Conservation (phyloP, 2,797 vertebrate species). For the Bryconaethiops microstoma region DNA sequence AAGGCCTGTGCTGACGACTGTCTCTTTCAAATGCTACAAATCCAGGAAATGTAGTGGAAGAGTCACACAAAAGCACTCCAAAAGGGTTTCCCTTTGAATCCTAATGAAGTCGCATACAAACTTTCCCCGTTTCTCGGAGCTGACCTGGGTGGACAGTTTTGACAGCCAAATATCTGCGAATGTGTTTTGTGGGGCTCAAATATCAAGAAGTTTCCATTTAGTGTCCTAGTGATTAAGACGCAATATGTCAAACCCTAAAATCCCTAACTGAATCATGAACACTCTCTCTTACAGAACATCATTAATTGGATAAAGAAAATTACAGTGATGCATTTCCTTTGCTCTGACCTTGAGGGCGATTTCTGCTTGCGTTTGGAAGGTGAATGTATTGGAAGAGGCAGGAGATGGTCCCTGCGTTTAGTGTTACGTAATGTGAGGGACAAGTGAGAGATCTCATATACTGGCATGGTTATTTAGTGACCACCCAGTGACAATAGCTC, state of each 20-base stretch:
- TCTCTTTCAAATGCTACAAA: conserved; percentile 7
- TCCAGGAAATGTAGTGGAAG: conserved; percentile 1
- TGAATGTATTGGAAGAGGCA: not conserved
- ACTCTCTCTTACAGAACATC: not conserved
- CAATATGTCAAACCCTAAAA: not conserved
- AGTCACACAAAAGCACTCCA: conserved; percentile 7
- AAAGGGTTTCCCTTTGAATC: conserved; percentile 10
- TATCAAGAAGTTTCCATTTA: conserved; percentile 1
- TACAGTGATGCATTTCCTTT: not conserved
- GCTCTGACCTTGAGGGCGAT: not conserved
- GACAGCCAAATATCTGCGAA: not conserved
- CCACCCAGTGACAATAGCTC: not conserved
- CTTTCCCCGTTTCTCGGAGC: not conserved
- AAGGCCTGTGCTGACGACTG: not conserved
- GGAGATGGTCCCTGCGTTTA: not conserved
- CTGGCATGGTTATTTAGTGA: conserved; percentile 14
- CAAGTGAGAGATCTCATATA: not conserved
- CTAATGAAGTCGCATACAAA: conserved; percentile 10
- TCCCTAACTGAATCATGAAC: not conserved
- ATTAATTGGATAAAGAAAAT: not conserved
- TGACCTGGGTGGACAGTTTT: not conserved
- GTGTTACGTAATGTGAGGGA: not conserved
- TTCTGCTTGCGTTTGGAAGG: not conserved
- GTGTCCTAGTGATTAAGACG: not conserved
- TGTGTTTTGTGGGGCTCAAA: not conserved